Evolutionary conservation across 2,888 invertebrate genomes (phyloP), one percentile per base, ranked within the genome.

Genomic region (Tenthredo livida): DNA sequence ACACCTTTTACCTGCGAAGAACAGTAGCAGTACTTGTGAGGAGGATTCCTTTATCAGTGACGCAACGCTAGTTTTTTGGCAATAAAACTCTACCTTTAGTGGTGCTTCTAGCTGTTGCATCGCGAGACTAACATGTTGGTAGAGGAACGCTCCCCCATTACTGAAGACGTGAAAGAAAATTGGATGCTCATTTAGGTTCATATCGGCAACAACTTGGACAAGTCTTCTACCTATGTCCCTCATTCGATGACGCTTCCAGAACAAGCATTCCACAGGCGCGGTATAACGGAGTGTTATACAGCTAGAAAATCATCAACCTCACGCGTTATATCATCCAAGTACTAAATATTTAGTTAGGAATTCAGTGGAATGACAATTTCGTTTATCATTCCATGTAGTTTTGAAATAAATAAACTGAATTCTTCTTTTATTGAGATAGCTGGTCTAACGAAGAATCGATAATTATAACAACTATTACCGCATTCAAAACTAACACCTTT

Each of bases 91-190:
- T 89, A 94, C 95, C 92, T 94, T 94, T 65, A 96, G 91, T 1
- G 94, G 94, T 85, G 94, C 94, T 33, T 94, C 93, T 61, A 94
- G 93, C 86, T 94, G 94, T 87, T 94, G 94, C 88, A 96, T 94
- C 9, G 96, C 95, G 86, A 95, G 90, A 54, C 95, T 95, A 88
- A 97, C 95, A 92, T 96, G 95, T 87, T 95, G 95, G 91, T 97
- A 97, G 12, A 97, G 94, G 90, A 95, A 95, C 5, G 96, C 95
- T 25, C 97, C 97, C n/a, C 97, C 96, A 91, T 97, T 97, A 86
- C 97, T 97, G 91, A 97, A 97, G 85, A 96, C 94, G 90, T 97
- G 97, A 91, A 97, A 95, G 86, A 97, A 95, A 84, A 97, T 94
- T 7, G 97, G 97, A 92, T 96, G 96, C 54, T 95, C 94, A 90